phyloP scores from a whole-genome alignment of 1,140 invertebrate genomes.

The Argopecten irradians region DNA sequence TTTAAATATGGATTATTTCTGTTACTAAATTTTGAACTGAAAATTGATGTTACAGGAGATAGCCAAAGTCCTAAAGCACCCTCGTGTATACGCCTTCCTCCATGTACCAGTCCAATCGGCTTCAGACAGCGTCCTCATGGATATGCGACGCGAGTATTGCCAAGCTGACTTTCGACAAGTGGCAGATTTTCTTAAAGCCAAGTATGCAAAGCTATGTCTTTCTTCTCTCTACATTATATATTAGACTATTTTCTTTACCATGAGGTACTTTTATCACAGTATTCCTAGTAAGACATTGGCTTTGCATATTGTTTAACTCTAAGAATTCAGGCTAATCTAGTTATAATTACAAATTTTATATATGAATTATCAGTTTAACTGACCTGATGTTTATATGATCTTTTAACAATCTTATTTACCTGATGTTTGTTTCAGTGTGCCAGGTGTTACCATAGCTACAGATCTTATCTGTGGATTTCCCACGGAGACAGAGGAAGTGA shows the following conservation, averaged over 20 bases:
- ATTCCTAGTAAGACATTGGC: background rate
- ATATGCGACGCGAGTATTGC: constrained; percentile 98
- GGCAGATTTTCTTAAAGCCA: constrained; percentile 88
- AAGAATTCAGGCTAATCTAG: background rate
- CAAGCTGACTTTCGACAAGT: constrained; percentile 92
- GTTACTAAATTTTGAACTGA: no score
- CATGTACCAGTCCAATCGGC: constrained; percentile 98
- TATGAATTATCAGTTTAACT: background rate
- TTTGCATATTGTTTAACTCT: background rate
- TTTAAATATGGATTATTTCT: no score
- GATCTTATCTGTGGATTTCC: constrained; percentile 99
- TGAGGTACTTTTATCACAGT: background rate
- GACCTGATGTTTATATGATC: background rate
- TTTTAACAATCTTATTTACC: background rate
- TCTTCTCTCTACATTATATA: background rate
- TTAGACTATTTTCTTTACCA: no score
- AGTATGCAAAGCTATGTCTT: constrained; percentile 78
- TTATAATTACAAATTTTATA: background rate
- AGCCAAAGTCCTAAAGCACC: constrained; percentile 90
- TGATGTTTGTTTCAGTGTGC: constrained; percentile 81
- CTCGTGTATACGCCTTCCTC: constrained; percentile 94
- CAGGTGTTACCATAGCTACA: constrained; percentile 94
- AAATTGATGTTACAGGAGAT: constrained; percentile 84
- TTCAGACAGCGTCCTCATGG: constrained; percentile 92
- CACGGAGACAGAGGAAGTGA: constrained; percentile 89